These are phyloP conservation scores for Zaprionus davidi DNA, from an alignment of 1,140 invertebrate species.

Conservation along the genomic window DNA sequence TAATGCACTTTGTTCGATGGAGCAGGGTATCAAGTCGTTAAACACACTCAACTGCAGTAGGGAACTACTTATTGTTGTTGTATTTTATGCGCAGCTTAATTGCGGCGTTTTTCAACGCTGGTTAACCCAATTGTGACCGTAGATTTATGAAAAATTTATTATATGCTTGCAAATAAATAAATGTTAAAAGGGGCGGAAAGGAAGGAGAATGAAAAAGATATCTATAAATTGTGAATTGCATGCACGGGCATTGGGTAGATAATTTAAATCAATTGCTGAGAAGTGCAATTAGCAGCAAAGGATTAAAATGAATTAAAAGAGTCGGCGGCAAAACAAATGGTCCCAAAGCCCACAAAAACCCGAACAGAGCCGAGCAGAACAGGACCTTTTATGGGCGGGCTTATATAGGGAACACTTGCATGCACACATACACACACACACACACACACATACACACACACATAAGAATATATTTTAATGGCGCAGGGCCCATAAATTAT, in stretches of 20 bases:
- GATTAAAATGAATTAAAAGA: conserved; percentile 77
- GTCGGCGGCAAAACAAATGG: conserved; percentile 67
- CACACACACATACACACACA: conserved; percentile 3
- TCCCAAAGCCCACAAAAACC: conserved; percentile 58
- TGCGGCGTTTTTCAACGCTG: conserved; percentile 73
- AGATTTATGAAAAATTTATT: conserved; percentile 80
- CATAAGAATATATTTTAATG: conserved; percentile 65
- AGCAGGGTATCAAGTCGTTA: not conserved
- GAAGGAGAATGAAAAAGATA: conserved; percentile 22
- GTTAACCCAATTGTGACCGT: conserved; percentile 72
- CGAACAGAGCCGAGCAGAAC: conserved; percentile 12
- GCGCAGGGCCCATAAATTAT: conserved; percentile 71
- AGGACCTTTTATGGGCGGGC: conserved; percentile 27
- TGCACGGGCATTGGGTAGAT: conserved; percentile 62
- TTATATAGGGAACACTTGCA: conserved; percentile 16
- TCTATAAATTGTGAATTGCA: conserved; percentile 5
- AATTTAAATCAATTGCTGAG: conserved; percentile 83
- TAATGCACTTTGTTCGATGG: not conserved
- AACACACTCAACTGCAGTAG: not conserved
- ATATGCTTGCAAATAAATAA: conserved; percentile 60
- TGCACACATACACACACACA: conserved; percentile 19
- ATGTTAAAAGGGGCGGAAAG: not conserved
- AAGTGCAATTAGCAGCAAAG: conserved; percentile 78
- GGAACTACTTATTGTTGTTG: conserved; percentile 24
- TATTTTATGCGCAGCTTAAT: conserved; percentile 69